Percentiles rank a stretch among this genome's conserved stretches.
phyloP scores from a whole-genome alignment of 1,140 invertebrate species.

The Rhagoletis pomonella region DNA sequence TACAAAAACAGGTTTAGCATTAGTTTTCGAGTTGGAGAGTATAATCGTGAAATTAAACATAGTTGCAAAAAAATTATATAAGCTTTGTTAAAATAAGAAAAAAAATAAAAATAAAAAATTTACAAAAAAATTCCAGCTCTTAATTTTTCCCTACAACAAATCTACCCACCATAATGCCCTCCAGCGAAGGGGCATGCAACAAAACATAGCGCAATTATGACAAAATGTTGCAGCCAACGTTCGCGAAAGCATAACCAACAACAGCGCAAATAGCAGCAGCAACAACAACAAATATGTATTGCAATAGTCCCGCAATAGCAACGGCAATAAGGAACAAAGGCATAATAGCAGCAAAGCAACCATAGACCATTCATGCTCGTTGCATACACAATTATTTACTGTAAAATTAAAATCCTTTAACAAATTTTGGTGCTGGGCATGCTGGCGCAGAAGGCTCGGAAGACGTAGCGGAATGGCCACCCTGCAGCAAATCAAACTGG shows the following conservation, averaged over 20 bases:
- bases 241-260: neutral
- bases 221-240: conserved; percentile 12
- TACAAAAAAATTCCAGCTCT: too few relatives aligned
- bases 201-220: conserved; percentile 12
- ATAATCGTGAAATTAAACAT: too few relatives aligned
- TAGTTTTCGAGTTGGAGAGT: too few relatives aligned
- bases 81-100: too few relatives aligned
- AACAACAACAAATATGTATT: neutral
- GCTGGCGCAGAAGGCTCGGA: neutral
- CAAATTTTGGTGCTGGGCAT: conserved; percentile 10
- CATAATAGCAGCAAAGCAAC: neutral
- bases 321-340: neutral
- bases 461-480: neutral
- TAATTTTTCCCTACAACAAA: neutral
- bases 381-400: conserved; percentile 36
- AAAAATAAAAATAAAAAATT: too few relatives aligned
- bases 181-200: neutral
- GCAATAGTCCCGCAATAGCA: neutral
- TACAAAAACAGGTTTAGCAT: too few relatives aligned
- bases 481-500: too few relatives aligned
- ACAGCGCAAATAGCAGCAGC: neutral
- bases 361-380: conserved; percentile 21
- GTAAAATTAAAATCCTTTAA: conserved; percentile 50
- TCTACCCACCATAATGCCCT: neutral
- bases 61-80: too few relatives aligned